phyloP scores from a whole-genome alignment of 2,888 invertebrate species.

The Tachina grossa region DNA sequence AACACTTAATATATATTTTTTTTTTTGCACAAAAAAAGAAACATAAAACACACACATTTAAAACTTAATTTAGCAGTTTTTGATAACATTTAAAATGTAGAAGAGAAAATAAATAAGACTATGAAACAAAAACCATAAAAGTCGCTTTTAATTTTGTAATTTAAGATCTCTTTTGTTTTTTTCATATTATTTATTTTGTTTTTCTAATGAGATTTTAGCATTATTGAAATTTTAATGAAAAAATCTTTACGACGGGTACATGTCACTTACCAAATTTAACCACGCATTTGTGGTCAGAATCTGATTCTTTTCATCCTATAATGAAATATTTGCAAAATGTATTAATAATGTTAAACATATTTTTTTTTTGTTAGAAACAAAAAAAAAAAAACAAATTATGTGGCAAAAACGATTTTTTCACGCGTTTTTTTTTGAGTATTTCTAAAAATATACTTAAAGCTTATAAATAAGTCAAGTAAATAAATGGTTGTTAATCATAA shows the following conservation, averaged over 20 bases:
- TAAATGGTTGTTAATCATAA: slow-evolving; percentile 33
- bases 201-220: slow-evolving; percentile 55
- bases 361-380: slow-evolving; percentile 28
- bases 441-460: slow-evolving; percentile 50
- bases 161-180: slow-evolving; percentile 27
- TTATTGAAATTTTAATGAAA: slow-evolving; percentile 47
- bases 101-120: slow-evolving; percentile 18
- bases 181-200: slow-evolving; percentile 47
- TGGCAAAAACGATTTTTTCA: slow-evolving; percentile 17
- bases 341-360: slow-evolving; percentile 70
- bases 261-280: slow-evolving; percentile 97
- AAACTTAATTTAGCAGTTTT: slow-evolving; percentile 30
- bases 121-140: slow-evolving; percentile 32
- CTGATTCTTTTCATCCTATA: slow-evolving; percentile 99
- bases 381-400: too few relatives aligned
- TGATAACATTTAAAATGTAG: slow-evolving; percentile 40
- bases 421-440: slow-evolving; percentile 53
- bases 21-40: neutral
- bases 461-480: slow-evolving; percentile 47
- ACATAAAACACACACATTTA: slow-evolving; percentile 46
- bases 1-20: neutral
- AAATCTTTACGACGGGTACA: slow-evolving; percentile 81
- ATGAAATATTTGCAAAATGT: slow-evolving; percentile 81
- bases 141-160: slow-evolving; percentile 66
- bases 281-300: slow-evolving; percentile 99